Evolutionary conservation across 2,888 invertebrate genomes (phyloP).

Genomic region (Sarcophaga carnaria): DNA sequence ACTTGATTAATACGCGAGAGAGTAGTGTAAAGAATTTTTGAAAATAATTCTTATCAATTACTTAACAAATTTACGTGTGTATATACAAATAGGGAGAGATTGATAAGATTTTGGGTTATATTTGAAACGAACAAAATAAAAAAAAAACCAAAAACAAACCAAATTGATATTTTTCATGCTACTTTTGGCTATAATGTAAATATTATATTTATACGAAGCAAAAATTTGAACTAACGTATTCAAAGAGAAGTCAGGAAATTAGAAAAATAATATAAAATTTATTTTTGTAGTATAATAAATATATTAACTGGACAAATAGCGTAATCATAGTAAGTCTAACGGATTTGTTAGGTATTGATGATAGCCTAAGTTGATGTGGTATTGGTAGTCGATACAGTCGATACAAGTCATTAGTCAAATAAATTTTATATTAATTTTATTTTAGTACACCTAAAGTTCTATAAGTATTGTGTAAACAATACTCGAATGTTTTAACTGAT

Average conservation of each 20-base stretch:
- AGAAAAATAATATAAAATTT: background rate
- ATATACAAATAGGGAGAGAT: background rate
- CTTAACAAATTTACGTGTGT: conserved; percentile 23
- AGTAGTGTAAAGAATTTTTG: conserved; percentile 24
- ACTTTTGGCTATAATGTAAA: conserved; percentile 23
- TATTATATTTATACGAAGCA: background rate
- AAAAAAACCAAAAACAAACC: background rate
- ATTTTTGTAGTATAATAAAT: background rate
- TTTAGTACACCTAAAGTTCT: conserved; percentile 9
- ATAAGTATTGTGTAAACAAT: too few relatives aligned
- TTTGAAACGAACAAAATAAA: background rate
- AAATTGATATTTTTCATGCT: conserved; percentile 1
- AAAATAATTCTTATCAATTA: conserved; percentile 49
- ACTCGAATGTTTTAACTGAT: background rate
- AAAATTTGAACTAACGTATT: conserved; percentile 17
- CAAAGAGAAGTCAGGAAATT: background rate
- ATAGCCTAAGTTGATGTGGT: conserved; percentile 19
- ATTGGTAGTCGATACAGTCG: conserved; percentile 4
- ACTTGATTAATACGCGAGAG: background rate
- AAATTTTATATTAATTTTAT: conserved; percentile 7
- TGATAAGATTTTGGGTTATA: conserved; percentile 51
- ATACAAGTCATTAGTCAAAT: conserved; percentile 13
- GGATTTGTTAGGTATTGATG: conserved; percentile 24
- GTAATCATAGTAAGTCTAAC: conserved; percentile 45
- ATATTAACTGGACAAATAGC: background rate